Percentiles rank a stretch among this genome's conserved stretches.
Conservation (phyloP, 2,113 vertebrate species). For the Amphiprion percula region DNA sequence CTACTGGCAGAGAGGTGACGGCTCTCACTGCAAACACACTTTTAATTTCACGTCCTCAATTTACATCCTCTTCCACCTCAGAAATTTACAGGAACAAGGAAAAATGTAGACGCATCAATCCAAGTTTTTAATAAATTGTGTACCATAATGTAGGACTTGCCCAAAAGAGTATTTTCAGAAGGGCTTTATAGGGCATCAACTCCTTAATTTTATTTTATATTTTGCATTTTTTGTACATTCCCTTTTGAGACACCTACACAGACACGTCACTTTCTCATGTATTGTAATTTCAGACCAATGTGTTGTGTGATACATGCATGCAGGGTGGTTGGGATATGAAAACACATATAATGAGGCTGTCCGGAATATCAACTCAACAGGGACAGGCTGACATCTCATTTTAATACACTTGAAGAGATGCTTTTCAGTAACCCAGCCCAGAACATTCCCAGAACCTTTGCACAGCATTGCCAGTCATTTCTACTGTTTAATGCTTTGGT, state of each 20-base stretch:
- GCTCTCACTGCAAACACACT: conserved; percentile 11
- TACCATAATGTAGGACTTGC: neutral
- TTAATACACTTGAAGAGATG: conserved; percentile 41
- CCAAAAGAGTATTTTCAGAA: neutral
- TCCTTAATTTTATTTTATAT: neutral
- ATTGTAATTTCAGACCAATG: neutral
- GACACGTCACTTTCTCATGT: neutral
- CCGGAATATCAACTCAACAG: conserved; percentile 24
- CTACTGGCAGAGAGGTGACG: neutral
- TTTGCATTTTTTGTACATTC: conserved; percentile 25
- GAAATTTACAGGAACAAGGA: neutral
- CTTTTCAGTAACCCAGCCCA: conserved; percentile 41
- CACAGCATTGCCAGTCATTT: conserved; percentile 65
- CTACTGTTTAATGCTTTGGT: conserved; percentile 61
- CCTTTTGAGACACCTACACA: neutral
- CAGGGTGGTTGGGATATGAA: conserved; percentile 22
- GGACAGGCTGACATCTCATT: conserved; percentile 23
- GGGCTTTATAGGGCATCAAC: neutral
- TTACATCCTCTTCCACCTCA: neutral
- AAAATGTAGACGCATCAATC: neutral
- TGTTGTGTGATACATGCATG: neutral
- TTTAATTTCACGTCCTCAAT: neutral
- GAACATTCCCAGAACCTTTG: conserved; percentile 67
- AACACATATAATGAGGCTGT: neutral
- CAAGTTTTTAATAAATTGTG: conserved; percentile 18